Percentiles rank a stretch among this genome's conserved stretches.
Evolutionary conservation across 1,140 invertebrate species (phyloP).

Genomic region (Calliphora vicina): DNA sequence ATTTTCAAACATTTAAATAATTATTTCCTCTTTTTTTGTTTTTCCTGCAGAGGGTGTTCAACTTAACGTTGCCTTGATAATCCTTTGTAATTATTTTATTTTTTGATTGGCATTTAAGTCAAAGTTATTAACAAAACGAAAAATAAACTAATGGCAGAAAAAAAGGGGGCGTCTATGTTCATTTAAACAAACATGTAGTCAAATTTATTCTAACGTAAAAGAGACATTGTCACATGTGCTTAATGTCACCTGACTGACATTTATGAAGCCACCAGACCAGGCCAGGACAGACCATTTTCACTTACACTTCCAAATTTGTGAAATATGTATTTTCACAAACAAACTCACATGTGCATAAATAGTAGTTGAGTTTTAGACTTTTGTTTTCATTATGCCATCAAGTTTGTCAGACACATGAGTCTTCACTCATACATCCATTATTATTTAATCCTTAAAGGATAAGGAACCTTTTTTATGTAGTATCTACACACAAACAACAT

Average conservation of each 20-base stretch:
- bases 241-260: conserved; percentile 26
- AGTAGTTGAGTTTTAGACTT: not conserved
- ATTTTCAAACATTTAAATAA: not conserved
- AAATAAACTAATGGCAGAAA: not conserved
- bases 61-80: not conserved
- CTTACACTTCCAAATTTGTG: not conserved
- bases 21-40: not conserved
- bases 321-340: not conserved
- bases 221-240: conserved; percentile 20
- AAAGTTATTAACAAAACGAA: not conserved
- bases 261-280: conserved; percentile 19
- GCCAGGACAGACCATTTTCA: not conserved
- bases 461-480: not conserved
- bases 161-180: not conserved
- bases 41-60: not conserved
- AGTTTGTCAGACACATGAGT: not conserved
- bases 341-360: not conserved
- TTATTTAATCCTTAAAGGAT: conserved; percentile 21
- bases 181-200: not conserved
- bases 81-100: conserved; percentile 27
- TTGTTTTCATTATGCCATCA: not conserved
- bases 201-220: not conserved
- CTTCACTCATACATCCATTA: too few relatives aligned
- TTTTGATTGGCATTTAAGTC: conserved; percentile 20
- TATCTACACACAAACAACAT: not conserved